Evolutionary conservation across 2,888 invertebrate species (phyloP).

Genomic region (Labia minor): DNA sequence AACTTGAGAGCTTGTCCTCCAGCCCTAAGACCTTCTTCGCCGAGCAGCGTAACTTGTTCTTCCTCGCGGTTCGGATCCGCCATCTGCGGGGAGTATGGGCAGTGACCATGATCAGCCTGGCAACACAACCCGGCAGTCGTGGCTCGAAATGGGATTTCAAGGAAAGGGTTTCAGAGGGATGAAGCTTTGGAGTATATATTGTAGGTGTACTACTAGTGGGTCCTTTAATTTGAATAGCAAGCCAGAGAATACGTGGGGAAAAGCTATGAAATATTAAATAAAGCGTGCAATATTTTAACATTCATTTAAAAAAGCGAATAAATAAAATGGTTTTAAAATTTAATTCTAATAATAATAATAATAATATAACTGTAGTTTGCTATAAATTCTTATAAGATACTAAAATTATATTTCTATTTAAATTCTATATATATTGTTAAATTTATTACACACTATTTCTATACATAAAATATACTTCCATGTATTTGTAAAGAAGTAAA

Average conservation of each 20-base stretch:
- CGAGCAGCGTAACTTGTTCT: conserved; percentile 90
- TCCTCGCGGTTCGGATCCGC: conserved; percentile 93
- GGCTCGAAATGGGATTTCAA: conserved; percentile 18
- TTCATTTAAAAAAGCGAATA: no score
- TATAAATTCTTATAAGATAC: no score
- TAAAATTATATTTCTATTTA: no score
- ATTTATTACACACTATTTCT: no score
- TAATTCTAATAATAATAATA: no score
- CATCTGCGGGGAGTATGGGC: conserved; percentile 60
- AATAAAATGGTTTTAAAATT: no score
- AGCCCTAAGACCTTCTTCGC: conserved; percentile 89
- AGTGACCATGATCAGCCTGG: conserved; percentile 59
- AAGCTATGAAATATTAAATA: no score
- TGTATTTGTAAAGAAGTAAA: no score
- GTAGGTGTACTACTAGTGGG: background rate
- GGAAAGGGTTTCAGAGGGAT: background rate
- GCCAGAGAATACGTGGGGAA: background rate
- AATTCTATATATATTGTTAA: no score
- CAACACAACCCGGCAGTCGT: conserved; percentile 48
- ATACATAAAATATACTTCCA: no score
- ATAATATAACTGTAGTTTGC: no score
- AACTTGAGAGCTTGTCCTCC: conserved; percentile 95
- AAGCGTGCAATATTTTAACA: no score
- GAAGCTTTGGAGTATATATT: background rate
- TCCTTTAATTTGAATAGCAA: conserved; percentile 18